Evolutionary conservation across 2,888 invertebrate genomes (phyloP).

Genomic region (Athalia cordata): DNA sequence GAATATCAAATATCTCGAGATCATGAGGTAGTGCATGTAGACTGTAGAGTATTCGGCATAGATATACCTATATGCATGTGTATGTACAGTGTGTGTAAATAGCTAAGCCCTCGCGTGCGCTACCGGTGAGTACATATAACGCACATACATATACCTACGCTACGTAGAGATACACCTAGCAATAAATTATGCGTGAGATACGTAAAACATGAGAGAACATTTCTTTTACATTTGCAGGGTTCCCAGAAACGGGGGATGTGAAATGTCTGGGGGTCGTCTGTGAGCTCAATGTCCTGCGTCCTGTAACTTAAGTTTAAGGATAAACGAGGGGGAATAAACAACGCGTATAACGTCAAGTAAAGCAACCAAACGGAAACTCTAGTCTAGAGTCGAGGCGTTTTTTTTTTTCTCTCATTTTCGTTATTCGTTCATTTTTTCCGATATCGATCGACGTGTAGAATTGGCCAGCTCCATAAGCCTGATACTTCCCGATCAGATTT

Average conservation of each 20-base stretch:
- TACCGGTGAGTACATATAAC: background rate
- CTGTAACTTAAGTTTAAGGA: slow-evolving; percentile 18
- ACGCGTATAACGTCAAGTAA: background rate
- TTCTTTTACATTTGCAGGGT: slow-evolving; percentile 14
- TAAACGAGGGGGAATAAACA: slow-evolving; percentile 30
- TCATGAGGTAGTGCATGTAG: too few species aligned
- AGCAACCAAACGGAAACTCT: slow-evolving; percentile 3
- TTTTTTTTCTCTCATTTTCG: background rate
- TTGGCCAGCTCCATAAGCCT: too few species aligned
- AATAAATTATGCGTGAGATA: slow-evolving; percentile 24
- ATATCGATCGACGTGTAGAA: background rate
- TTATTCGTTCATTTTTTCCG: background rate
- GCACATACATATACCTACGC: too few species aligned
- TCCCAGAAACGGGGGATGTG: background rate
- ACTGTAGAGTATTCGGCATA: too few species aligned
- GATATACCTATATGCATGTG: too few species aligned
- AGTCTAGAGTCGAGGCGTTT: slow-evolving; percentile 10
- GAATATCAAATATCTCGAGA: too few species aligned
- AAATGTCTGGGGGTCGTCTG: slow-evolving; percentile 20
- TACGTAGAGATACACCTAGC: background rate
- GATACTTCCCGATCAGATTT: too few species aligned
- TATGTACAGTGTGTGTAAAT: too few species aligned
- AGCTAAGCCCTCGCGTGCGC: too few species aligned
- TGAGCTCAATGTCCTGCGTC: slow-evolving; percentile 27
- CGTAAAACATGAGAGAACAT: slow-evolving; percentile 10